phyloP scores from a whole-genome alignment of 2,888 invertebrate species.

The Pediacus dermestoides region DNA sequence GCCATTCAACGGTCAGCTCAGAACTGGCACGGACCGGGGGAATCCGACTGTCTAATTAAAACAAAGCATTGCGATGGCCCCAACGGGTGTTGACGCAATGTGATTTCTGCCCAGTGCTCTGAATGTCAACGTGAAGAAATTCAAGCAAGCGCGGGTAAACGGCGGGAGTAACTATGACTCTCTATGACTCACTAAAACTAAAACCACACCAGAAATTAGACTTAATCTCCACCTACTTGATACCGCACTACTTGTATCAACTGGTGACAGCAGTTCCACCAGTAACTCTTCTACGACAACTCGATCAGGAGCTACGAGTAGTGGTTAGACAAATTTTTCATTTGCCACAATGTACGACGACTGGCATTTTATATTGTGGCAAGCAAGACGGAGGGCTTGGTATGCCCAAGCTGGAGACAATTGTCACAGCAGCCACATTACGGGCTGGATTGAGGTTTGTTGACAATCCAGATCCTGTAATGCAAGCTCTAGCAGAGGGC shows the following conservation, averaged over 20 bases:
- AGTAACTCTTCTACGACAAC: constrained; percentile 17
- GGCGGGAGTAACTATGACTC: constrained; percentile 25
- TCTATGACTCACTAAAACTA: constrained; percentile 33
- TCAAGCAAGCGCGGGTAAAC: too few species aligned
- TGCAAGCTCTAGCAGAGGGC: constrained; percentile 29
- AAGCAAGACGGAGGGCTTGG: constrained; percentile 39
- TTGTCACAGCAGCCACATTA: constrained; percentile 20
- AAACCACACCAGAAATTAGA: constrained; percentile 45
- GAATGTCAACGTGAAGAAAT: too few species aligned
- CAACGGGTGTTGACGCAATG: too few species aligned
- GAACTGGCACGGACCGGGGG: too few species aligned
- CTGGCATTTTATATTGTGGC: constrained; percentile 32
- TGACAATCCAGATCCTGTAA: constrained; percentile 24
- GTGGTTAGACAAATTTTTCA: constrained; percentile 30
- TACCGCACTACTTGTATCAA: constrained; percentile 43
- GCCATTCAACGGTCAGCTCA: too few species aligned
- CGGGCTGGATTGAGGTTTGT: constrained; percentile 23
- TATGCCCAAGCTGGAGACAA: constrained; percentile 31
- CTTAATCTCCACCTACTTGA: constrained; percentile 38
- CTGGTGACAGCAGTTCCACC: constrained; percentile 36
- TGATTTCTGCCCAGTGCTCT: too few species aligned
- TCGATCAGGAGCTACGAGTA: constrained; percentile 35
- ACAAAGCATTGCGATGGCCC: too few species aligned
- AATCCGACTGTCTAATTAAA: too few species aligned
- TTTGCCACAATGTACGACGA: constrained; percentile 29